phyloP scores from a whole-genome alignment of 1,140 invertebrate genomes.

The Drosophila pectinifera region DNA sequence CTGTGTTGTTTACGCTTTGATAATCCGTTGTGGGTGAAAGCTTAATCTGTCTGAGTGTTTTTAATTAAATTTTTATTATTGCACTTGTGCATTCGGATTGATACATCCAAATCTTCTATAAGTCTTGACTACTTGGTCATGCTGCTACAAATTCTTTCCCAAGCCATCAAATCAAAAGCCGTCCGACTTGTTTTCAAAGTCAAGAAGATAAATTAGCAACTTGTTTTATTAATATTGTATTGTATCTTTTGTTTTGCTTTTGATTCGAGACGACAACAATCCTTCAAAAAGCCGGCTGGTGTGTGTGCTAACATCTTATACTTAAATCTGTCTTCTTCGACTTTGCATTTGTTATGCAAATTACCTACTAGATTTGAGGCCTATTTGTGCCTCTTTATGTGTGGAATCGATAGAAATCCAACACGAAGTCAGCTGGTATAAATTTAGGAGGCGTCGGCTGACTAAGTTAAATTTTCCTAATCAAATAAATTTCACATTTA shows the following conservation, averaged over 20 bases:
- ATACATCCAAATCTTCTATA: conserved; percentile 9
- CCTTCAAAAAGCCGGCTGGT: conserved; percentile 45
- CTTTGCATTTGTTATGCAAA: conserved; percentile 52
- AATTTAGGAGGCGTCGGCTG: conserved; percentile 6
- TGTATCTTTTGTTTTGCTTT: conserved; percentile 26
- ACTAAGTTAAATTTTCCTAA: conserved; percentile 29
- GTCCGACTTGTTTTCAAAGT: conserved; percentile 58
- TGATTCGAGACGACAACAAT: conserved; percentile 34
- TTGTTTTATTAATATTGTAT: conserved; percentile 58
- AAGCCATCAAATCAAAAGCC: conserved; percentile 52
- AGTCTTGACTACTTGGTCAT: conserved; percentile 10
- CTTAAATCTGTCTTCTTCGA: conserved; percentile 1
- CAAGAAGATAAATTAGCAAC: conserved; percentile 67
- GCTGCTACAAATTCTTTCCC: conserved; percentile 42
- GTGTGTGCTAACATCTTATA: conserved; percentile 19
- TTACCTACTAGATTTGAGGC: conserved; percentile 14
- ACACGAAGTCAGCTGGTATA: conserved; percentile 16
- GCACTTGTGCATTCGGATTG: conserved; percentile 17
- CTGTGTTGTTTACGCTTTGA: background rate
- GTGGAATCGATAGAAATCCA: conserved; percentile 3
- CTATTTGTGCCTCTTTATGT: conserved; percentile 32
- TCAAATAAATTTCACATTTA: conserved; percentile 44
- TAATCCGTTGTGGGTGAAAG: conserved; percentile 6
- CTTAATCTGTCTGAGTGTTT: conserved; percentile 7
- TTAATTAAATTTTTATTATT: conserved; percentile 11